phyloP scores from a whole-genome alignment of 2,113 vertebrate species.

The Pedetes capensis region DNA sequence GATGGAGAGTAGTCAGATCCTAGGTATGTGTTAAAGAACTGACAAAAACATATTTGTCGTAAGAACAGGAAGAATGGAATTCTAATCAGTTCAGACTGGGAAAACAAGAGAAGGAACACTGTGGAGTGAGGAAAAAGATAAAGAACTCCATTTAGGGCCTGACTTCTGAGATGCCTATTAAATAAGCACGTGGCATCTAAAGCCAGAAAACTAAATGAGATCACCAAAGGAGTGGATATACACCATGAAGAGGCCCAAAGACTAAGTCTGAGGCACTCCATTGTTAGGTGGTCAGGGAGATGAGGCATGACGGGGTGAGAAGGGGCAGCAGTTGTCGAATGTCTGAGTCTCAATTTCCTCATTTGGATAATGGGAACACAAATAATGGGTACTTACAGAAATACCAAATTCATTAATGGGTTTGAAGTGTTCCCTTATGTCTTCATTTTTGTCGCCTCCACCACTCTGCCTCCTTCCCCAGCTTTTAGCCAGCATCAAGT shows the following conservation, averaged over 20 bases:
- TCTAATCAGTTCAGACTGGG: neutral
- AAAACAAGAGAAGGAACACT: neutral
- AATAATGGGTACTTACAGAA: neutral
- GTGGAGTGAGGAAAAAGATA: neutral
- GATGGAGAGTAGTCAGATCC: neutral
- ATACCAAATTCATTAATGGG: neutral
- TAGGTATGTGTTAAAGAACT: neutral
- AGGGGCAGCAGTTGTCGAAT: neutral
- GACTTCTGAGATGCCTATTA: neutral
- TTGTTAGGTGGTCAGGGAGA: neutral
- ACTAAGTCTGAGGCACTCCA: neutral
- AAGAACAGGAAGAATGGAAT: constrained; percentile 13
- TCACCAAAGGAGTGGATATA: neutral
- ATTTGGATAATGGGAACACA: neutral
- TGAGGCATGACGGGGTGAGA: neutral
- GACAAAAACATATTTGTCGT: neutral
- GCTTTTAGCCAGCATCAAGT: neutral
- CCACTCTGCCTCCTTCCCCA: neutral
- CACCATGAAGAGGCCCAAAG: neutral
- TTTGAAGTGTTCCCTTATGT: neutral
- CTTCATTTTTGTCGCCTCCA: neutral
- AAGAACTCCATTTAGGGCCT: neutral
- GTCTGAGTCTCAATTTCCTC: neutral
- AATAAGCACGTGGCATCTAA: neutral
- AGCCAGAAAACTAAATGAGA: constrained; percentile 13